Conservation (phyloP, 2,113 vertebrate species). For the Orthonyx spaldingii region DNA sequence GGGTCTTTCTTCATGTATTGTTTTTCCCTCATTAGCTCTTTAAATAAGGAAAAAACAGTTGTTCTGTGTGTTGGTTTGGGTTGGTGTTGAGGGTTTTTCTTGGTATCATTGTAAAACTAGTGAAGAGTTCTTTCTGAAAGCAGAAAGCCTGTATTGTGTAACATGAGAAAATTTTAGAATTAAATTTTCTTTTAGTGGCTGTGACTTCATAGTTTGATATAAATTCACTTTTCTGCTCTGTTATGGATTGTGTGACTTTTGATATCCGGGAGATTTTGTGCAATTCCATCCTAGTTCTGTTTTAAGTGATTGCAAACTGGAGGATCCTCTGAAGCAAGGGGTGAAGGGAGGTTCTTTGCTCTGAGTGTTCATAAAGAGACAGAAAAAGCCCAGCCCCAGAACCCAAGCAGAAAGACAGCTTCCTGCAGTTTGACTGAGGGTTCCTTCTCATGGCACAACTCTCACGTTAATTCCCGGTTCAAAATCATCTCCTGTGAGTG, state of each 20-base stretch:
- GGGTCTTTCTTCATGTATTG: not conserved
- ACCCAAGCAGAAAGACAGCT: not conserved
- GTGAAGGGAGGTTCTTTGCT: not conserved
- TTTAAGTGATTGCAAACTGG: not conserved
- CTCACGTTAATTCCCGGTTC: not conserved
- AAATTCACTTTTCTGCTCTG: not conserved
- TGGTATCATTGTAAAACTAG: not conserved
- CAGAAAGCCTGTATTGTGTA: not conserved
- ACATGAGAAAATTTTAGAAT: not conserved
- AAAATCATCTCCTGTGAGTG: not conserved
- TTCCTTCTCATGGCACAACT: not conserved
- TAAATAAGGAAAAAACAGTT: not conserved
- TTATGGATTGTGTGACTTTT: not conserved
- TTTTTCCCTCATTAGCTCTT: not conserved
- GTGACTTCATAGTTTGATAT: not conserved
- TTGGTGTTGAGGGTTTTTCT: rapidly evolving
- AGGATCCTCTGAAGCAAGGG: not conserved
- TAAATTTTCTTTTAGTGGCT: not conserved
- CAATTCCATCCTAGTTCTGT: not conserved
- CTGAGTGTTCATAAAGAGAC: not conserved
- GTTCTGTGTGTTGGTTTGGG: not conserved
- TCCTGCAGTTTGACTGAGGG: not conserved
- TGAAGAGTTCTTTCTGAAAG: not conserved
- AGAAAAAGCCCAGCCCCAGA: not conserved
- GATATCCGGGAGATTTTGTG: not conserved